Conservation (phyloP, 30 jellyfish, hydroid and myxozoan genomes). For the Chrysaora quinquecirrha region DNA sequence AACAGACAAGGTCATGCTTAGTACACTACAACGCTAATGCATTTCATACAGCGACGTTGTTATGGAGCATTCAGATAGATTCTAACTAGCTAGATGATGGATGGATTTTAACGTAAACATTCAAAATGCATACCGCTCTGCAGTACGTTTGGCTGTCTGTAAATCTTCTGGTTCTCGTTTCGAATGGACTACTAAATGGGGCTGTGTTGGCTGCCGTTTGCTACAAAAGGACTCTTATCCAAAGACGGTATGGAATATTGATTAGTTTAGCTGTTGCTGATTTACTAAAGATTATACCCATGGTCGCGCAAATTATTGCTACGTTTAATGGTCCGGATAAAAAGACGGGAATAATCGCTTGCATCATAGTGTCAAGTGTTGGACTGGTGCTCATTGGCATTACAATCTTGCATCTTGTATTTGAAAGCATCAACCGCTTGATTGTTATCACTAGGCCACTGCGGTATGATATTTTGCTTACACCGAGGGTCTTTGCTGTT, state of each 20-base stretch:
- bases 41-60: too few relatives aligned
- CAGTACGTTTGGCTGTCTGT: slow-evolving; percentile 15
- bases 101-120: too few relatives aligned
- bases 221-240: background rate
- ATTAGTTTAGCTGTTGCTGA: slow-evolving; percentile 63
- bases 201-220: slow-evolving; percentile 38
- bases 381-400: slow-evolving; percentile 54
- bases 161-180: background rate
- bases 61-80: too few relatives aligned
- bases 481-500: slow-evolving; percentile 12
- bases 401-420: slow-evolving; percentile 50
- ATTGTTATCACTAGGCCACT: slow-evolving; percentile 58
- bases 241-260: slow-evolving; percentile 38
- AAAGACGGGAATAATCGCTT: background rate
- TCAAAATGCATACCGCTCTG: slow-evolving; percentile 4
- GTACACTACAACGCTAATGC: too few relatives aligned
- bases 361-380: slow-evolving; percentile 22
- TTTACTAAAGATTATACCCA: slow-evolving; percentile 37
- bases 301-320: slow-evolving; percentile 19
- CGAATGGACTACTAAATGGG: slow-evolving; percentile 21
- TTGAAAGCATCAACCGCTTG: slow-evolving; percentile 61
- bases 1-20: too few relatives aligned
- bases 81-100: too few relatives aligned
- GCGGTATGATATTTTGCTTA: slow-evolving; percentile 16
- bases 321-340: background rate